Conservation (phyloP, 2,888 invertebrate species). For the Ischnura elegans region DNA sequence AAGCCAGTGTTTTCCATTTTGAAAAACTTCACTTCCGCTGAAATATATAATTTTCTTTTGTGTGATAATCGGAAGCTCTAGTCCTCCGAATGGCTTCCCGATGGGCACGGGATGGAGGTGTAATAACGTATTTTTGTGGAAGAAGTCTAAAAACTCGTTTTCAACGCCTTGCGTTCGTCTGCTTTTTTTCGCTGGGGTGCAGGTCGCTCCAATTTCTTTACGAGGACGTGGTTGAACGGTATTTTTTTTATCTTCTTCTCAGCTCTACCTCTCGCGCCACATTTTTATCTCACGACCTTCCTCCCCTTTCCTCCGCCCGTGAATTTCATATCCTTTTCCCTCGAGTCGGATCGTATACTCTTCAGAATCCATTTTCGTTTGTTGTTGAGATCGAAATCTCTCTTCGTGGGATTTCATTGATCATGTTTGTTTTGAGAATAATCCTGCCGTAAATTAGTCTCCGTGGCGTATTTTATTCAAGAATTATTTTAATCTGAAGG, state of each 20-base stretch:
- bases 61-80: background rate
- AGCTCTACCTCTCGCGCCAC: background rate
- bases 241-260: background rate
- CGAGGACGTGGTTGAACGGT: background rate
- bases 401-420: background rate
- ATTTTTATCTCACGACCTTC: background rate
- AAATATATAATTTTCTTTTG: background rate
- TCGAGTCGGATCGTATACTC: background rate
- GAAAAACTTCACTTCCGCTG: background rate
- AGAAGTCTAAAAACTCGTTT: background rate
- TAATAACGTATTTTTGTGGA: background rate
- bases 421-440: background rate
- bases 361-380: background rate
- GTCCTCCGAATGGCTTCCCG: no score
- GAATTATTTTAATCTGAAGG: background rate
- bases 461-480: background rate
- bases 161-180: background rate
- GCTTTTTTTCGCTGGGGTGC: background rate
- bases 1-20: background rate
- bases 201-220: background rate
- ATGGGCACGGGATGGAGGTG: background rate
- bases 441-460: background rate
- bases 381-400: background rate
- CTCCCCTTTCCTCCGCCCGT: background rate
- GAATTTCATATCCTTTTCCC: background rate